Percentiles rank a stretch among this genome's conserved stretches.
phyloP scores from a whole-genome alignment of 1,140 invertebrate genomes.

The Formica exsecta region DNA sequence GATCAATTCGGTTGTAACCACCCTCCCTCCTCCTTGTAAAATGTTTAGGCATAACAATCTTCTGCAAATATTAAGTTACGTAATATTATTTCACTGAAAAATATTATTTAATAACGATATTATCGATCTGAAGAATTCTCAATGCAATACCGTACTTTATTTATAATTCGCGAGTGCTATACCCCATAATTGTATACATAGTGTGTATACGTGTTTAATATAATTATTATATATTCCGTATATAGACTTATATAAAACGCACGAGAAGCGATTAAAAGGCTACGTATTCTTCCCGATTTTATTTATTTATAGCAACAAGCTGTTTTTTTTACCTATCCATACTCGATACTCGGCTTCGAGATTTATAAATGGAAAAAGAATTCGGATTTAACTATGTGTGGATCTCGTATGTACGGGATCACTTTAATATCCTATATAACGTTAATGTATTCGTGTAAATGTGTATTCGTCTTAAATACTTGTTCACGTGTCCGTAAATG shows the following conservation, averaged over 20 bases:
- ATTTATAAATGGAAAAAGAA: constrained; percentile 68
- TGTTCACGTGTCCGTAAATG: background rate
- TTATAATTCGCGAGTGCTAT: constrained; percentile 62
- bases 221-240: constrained; percentile 67
- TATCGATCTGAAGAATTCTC: constrained; percentile 37
- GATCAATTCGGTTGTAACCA: background rate
- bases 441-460: constrained; percentile 54
- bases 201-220: constrained; percentile 66
- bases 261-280: constrained; percentile 70
- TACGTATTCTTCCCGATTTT: constrained; percentile 63
- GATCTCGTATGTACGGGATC: constrained; percentile 54
- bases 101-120: constrained; percentile 17
- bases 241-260: constrained; percentile 79
- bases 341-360: constrained; percentile 25
- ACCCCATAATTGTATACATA: constrained; percentile 66
- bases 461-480: constrained; percentile 26
- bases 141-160: constrained; percentile 6
- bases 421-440: constrained; percentile 72
- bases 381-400: constrained; percentile 70
- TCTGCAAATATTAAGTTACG: background rate
- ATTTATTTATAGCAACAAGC: constrained; percentile 72
- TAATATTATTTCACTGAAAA: background rate
- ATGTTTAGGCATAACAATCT: background rate
- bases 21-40: background rate
- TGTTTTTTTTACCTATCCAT: constrained; percentile 36